Evolutionary conservation across 35 echinoderm and acorn worm species (phyloP).

Genomic region (Ophiothrix spiculata): DNA sequence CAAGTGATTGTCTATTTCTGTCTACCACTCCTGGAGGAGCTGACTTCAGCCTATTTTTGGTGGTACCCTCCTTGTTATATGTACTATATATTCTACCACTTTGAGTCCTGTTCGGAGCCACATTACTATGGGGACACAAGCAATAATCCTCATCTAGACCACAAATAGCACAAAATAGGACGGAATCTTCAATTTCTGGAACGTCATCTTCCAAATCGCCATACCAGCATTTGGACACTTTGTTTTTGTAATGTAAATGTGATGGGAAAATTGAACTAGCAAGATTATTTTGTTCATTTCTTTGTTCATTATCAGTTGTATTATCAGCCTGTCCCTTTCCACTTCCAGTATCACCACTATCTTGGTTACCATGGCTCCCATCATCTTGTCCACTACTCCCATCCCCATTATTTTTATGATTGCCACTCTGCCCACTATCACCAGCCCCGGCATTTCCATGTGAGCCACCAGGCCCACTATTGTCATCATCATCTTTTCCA

Average conservation of each 20-base stretch:
- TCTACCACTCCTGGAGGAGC: background rate
- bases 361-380: conserved; percentile 11
- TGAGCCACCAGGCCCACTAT: conserved; percentile 11
- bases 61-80: background rate
- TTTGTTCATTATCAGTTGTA: too few relatives aligned
- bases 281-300: too few relatives aligned
- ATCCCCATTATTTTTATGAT: conserved; percentile 25
- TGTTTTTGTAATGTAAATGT: background rate
- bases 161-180: conserved; percentile 76
- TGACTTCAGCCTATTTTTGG: conserved; percentile 6
- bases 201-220: conserved; percentile 55
- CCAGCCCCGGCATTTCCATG: conserved; percentile 23
- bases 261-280: background rate
- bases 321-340: too few relatives aligned
- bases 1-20: background rate
- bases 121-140: conserved; percentile 58
- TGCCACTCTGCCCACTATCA: conserved; percentile 21
- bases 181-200: conserved; percentile 68
- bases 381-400: conserved; percentile 23
- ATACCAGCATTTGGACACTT: background rate
- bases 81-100: background rate
- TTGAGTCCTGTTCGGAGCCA: conserved; percentile 15
- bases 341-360: too few relatives aligned
- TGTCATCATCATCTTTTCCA: conserved; percentile 45
- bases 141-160: conserved; percentile 77